phyloP scores from a whole-genome alignment of 2,888 invertebrate species.

The Phasia obesa region DNA sequence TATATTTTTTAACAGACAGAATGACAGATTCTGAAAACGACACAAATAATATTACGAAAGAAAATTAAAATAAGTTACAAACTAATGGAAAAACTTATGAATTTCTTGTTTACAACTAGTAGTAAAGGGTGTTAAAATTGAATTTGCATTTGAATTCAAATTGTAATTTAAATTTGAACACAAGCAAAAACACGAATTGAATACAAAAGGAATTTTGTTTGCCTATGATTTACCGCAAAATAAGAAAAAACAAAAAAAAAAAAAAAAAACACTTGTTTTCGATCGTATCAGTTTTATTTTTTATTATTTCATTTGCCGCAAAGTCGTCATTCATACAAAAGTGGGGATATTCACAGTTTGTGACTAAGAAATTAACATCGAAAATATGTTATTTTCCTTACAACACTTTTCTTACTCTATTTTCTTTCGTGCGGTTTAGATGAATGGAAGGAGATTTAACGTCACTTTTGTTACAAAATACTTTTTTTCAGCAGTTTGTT shows the following conservation, averaged over 20 bases:
- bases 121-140: neutral
- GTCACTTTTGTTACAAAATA: no score
- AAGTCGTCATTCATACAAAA: conserved; percentile 17
- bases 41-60: no score
- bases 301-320: conserved; percentile 13
- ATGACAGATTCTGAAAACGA: no score
- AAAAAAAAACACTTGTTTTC: conserved; percentile 18
- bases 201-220: conserved; percentile 30
- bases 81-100: neutral
- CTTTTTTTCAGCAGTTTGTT: no score
- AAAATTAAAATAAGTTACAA: no score
- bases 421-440: no score
- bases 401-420: no score
- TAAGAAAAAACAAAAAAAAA: neutral
- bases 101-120: neutral
- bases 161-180: conserved; percentile 32
- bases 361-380: neutral
- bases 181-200: conserved; percentile 20
- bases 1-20: neutral
- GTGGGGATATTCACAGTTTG: conserved; percentile 10
- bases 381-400: neutral
- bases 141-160: conserved; percentile 27
- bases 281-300: conserved; percentile 48
- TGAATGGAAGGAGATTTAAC: no score
- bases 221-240: conserved; percentile 29